Percentiles rank a stretch among this genome's conserved stretches.
These are phyloP conservation scores for Carposina sasakii DNA, from an alignment of 1,140 invertebrate genomes.

Conservation along the genomic window DNA sequence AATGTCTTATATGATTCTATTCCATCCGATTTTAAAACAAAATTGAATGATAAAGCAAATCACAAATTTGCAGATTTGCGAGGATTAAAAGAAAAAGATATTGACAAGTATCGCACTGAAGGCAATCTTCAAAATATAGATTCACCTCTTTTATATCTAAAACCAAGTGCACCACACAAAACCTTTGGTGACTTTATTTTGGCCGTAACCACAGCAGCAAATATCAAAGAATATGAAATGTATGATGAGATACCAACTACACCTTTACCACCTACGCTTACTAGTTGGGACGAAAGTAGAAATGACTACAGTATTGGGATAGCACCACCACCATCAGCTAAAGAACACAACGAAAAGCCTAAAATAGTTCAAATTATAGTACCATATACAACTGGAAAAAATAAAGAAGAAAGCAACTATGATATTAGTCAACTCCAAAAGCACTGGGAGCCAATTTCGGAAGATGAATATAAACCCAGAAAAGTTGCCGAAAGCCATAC, in stretches of 20 bases:
- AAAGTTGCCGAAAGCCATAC: conserved; percentile 61
- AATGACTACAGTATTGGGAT: conserved; percentile 40
- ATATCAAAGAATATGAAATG: conserved; percentile 54
- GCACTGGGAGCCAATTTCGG: conserved; percentile 43
- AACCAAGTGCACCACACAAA: conserved; percentile 68
- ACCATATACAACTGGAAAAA: conserved; percentile 80
- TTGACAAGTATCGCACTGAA: conserved; percentile 60
- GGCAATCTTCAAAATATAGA: conserved; percentile 65
- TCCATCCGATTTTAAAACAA: conserved; percentile 36
- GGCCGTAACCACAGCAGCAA: conserved; percentile 31
- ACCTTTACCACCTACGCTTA: conserved; percentile 25
- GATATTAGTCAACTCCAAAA: conserved; percentile 29
- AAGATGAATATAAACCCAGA: conserved; percentile 58
- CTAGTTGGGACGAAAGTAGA: conserved; percentile 41
- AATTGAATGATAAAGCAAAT: conserved; percentile 28
- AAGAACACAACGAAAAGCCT: conserved; percentile 41
- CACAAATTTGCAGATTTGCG: conserved; percentile 61
- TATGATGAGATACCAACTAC: conserved; percentile 55
- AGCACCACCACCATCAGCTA: conserved; percentile 33
- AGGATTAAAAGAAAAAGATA: conserved; percentile 55
- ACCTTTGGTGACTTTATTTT: conserved; percentile 50
- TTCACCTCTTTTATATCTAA: conserved; percentile 68
- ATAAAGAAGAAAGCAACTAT: conserved; percentile 54
- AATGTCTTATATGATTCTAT: conserved; percentile 51
- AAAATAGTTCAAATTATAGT: conserved; percentile 84